Evolutionary conservation across 1,140 invertebrate species (phyloP), one percentile per base, ranked within the genome.

Genomic region (Yoshiicerus persimilis): DNA sequence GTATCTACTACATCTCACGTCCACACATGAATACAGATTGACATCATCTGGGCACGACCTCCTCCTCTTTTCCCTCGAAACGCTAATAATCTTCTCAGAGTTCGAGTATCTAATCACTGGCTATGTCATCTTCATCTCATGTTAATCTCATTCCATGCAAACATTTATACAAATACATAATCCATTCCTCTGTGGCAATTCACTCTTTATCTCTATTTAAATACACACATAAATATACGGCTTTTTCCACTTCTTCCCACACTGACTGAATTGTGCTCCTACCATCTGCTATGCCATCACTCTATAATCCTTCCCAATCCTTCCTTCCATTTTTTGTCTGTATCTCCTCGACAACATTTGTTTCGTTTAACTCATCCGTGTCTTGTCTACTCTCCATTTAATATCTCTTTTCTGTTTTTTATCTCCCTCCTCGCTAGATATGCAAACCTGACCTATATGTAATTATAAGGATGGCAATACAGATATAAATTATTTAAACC

Each of bases 1-100:
- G 83, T 80, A 80, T 80, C 75, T 80, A 80, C 75, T 80, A 80
- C 75, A 80, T 80, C 75, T 80, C 75, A 80, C 75, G 75, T 80
- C 75, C 75, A 80, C 25, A 84, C 83, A 84, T 84, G 83, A 84
- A 84, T 84, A 84, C 83, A 84, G 83, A 84, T 84, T 84, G 83
- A 84, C 83, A 84, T 84, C 83, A 84, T 47, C 83, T 47, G 41
- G 83, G n/a, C 83, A 30, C 23, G 83, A 84, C 83, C 83, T 84
- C 38, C 83, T 84, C 83, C 38, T 84, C 83, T 41, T 84, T 80
- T 84, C 41, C 38, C 41, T 84, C 25, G 30, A 84, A 41, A 84
- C 38, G 23, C 83, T 84, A 56, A 84, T 84, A 56, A 84, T 84
- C 38, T 84, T 84, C 83, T 84, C 83, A 47, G 83, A 84, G 38